Conservation (phyloP, 2,797 vertebrate species). For the Enteromius unitaeniatus region DNA sequence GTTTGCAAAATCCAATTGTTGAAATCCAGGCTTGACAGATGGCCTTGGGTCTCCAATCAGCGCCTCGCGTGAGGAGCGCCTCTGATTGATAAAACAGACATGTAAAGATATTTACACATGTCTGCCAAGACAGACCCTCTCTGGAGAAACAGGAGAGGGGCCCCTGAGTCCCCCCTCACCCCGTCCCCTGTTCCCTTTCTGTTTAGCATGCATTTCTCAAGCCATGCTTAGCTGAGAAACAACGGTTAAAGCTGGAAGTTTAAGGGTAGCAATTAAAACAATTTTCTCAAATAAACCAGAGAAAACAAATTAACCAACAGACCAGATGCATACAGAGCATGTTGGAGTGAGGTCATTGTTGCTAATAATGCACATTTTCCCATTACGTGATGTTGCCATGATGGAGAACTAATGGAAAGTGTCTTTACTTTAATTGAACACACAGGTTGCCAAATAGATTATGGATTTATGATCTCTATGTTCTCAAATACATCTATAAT, state of each 20-base stretch:
- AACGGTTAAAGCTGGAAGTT: constrained; percentile 53
- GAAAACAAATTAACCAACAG: constrained; percentile 65
- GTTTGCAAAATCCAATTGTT: constrained; percentile 44
- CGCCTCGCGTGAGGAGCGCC: constrained; percentile 68
- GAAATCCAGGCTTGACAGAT: constrained; percentile 69
- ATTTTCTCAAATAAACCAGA: constrained; percentile 71
- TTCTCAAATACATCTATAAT: background rate
- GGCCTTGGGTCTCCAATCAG: constrained; percentile 73
- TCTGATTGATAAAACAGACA: constrained; percentile 76
- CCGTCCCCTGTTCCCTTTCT: constrained; percentile 34
- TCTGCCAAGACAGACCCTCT: constrained; percentile 65
- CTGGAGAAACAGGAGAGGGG: constrained; percentile 45
- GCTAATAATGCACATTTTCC: constrained; percentile 76
- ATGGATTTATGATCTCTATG: background rate
- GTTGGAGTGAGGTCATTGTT: constrained; percentile 74
- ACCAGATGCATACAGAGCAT: constrained; percentile 71
- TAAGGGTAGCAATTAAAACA: constrained; percentile 69
- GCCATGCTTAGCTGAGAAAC: constrained; percentile 41
- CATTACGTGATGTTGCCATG: constrained; percentile 65
- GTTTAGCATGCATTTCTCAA: constrained; percentile 47
- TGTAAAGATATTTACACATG: constrained; percentile 72
- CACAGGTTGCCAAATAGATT: background rate
- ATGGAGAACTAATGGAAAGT: constrained; percentile 47
- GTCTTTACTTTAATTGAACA: constrained; percentile 19
- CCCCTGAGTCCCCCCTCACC: constrained; percentile 32